Conservation (phyloP, 1,140 invertebrate species). For the Monochamus saltuarius region DNA sequence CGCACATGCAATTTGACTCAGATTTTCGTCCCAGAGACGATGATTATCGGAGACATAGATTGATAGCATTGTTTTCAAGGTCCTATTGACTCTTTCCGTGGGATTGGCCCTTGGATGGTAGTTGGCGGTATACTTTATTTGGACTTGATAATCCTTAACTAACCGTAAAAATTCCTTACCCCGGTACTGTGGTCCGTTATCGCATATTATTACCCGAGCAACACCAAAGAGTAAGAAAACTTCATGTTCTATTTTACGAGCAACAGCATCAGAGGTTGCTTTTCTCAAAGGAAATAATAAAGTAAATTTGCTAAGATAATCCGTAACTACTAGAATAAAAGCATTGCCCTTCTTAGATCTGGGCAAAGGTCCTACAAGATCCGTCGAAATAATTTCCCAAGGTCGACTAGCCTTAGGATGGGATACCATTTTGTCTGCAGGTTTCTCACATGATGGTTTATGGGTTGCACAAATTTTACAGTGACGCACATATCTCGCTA, state of each 20-base stretch:
- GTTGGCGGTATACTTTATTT: conserved; percentile 21
- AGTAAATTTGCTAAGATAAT: conserved; percentile 45
- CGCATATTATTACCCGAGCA: conserved; percentile 23
- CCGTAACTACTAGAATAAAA: conserved; percentile 45
- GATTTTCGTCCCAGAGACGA: conserved; percentile 22
- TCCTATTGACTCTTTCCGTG: conserved; percentile 27
- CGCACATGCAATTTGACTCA: conserved; percentile 25
- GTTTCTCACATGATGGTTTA: conserved; percentile 35
- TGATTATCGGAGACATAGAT: conserved; percentile 27
- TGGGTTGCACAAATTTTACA: conserved; percentile 39
- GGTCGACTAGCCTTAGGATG: conserved; percentile 12
- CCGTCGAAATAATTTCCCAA: conserved; percentile 5
- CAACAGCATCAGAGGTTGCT: conserved; percentile 16
- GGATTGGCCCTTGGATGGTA: conserved; percentile 35
- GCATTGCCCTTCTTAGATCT: conserved; percentile 32
- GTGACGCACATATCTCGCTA: conserved; percentile 27
- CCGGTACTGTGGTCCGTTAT: conserved; percentile 38
- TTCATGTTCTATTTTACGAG: conserved; percentile 26
- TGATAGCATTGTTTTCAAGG: conserved; percentile 31
- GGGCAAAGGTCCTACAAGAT: conserved; percentile 33
- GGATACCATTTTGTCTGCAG: conserved; percentile 36
- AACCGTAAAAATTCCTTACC: conserved; percentile 24
- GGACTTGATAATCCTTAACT: conserved; percentile 7
- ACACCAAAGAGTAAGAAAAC: conserved; percentile 26
- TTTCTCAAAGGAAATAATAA: conserved; percentile 18